Conservation (phyloP, 2,113 vertebrate species). For the Anthoscopus minutus region DNA sequence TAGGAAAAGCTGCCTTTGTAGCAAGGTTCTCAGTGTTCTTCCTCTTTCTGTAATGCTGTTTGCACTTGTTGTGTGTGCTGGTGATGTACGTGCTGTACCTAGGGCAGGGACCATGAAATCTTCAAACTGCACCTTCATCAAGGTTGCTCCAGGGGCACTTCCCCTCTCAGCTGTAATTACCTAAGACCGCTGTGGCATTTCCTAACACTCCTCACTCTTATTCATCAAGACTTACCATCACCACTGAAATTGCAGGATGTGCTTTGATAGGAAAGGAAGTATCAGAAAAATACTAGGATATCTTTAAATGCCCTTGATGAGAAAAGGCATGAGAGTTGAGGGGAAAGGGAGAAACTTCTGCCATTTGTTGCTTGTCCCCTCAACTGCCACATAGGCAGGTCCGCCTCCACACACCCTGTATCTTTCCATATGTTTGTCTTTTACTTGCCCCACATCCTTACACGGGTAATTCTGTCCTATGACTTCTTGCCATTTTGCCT, state of each 20-base stretch:
- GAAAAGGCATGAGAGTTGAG: neutral
- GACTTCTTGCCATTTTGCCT: neutral
- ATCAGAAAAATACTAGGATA: neutral
- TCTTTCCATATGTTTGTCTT: neutral
- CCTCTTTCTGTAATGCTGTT: neutral
- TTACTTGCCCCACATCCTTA: neutral
- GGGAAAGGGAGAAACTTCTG: neutral
- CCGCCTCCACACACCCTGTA: neutral
- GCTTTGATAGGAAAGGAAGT: neutral
- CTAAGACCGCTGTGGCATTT: neutral
- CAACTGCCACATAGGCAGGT: neutral
- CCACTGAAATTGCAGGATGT: conserved; percentile 19
- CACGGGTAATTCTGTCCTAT: neutral
- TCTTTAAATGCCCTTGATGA: neutral
- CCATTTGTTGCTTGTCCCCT: neutral
- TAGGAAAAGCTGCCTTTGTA: neutral
- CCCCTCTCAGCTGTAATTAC: neutral
- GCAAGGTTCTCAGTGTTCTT: neutral
- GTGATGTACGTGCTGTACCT: neutral
- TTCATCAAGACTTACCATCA: neutral
- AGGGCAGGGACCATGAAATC: neutral
- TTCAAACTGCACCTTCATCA: neutral
- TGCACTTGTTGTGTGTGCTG: neutral
- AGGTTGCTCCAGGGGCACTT: neutral
- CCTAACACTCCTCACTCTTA: neutral